Base-by-base conservation (phyloP, 1,140 invertebrate species). In the Cheumatopsyche charites region DNA sequence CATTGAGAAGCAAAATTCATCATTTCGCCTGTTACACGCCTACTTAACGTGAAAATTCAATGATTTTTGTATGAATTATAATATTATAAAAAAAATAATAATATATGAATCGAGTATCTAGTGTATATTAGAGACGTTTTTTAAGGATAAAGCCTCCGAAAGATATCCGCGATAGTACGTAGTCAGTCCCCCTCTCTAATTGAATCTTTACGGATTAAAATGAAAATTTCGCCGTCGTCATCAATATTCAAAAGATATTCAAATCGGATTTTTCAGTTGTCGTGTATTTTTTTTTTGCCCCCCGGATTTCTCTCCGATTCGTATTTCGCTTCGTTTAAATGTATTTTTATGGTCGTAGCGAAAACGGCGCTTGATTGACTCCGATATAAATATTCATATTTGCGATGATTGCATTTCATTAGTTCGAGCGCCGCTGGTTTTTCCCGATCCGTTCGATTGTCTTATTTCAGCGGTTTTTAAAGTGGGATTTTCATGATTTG, bases 191-290 rank as follows among this genome's bases (percentile, higher is more conserved):
- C 3, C 13, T 47, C 23, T 25, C 23, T 58, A 47, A 66, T 45
- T 66, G 23, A 66, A 66, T 45, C 43, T 58, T 55, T 58, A 7
- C 45, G 67, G 67, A 68, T 68, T 58, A 68, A 68, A 61, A 66
- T 47, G 63, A 66, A 66, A 66, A 66, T 66, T 66, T 47, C 47
- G 29, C 36, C 47, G 23, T 52, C 36, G n/a, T 67, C 72, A 73
- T 73, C 72, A 73, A 73, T 73, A 73, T 73, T 73, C 72, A 73
- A 63, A 58, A 65, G 45, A 65, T 73, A 73, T 73, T 73, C 67
- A 70, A 73, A 73, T 70, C 62, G 68, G 15, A 36, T 36, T 70
- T 70, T 58, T 63, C 21, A 62, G 63, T 73, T 72, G 63, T 66
- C 29, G 29, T 36, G 3, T 3, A 9, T 36, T 36, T 36, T 36